A percentile compares a stretch with the other conserved stretches of the same genome.
Conservation (phyloP, 2,113 vertebrate genomes). For the Xiphias gladius region DNA sequence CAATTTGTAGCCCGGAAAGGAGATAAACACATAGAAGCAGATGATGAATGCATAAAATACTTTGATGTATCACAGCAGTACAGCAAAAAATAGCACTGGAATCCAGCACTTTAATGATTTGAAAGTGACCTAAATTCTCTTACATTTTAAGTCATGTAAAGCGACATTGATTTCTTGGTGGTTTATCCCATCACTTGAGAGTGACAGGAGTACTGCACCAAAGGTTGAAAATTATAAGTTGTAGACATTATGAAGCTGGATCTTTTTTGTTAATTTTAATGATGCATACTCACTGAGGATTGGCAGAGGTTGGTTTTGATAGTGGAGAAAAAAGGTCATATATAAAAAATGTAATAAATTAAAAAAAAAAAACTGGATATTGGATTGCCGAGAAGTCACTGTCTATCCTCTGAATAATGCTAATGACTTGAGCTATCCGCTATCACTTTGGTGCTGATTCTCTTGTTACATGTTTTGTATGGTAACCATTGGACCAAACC, state of each 20-base stretch:
- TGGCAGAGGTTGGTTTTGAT: neutral
- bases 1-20: slow-evolving; percentile 26
- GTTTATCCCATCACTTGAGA: neutral
- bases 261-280: neutral
- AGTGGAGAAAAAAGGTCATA: neutral
- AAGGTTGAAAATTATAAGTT: neutral
- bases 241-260: no score
- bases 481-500: neutral
- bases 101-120: neutral
- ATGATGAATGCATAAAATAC: slow-evolving; percentile 39
- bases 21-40: slow-evolving; percentile 47
- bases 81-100: neutral
- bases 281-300: neutral
- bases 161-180: neutral
- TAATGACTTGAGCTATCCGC: neutral
- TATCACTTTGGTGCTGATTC: neutral
- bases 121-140: neutral
- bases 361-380: neutral
- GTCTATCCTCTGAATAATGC: neutral
- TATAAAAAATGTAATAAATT: neutral
- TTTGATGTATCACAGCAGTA: slow-evolving; percentile 14
- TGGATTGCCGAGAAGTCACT: neutral
- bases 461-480: neutral
- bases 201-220: neutral
- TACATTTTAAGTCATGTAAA: neutral